Conservation (phyloP, 2,797 vertebrate species). For the Pelodytes ibericus region DNA sequence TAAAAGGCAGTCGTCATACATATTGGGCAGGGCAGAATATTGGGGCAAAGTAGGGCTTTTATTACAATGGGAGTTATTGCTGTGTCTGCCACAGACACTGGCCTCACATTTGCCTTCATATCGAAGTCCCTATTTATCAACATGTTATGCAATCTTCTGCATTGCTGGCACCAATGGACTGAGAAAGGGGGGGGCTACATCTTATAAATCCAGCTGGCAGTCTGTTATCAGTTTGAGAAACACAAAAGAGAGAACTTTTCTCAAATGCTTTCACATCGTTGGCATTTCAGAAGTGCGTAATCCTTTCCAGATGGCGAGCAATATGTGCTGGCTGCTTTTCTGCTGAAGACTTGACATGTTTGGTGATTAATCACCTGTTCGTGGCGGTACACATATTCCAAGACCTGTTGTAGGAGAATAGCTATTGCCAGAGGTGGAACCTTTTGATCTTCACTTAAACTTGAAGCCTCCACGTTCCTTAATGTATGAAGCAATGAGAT, state of each 20-base stretch:
- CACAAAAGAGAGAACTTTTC: slow-evolving; percentile 57
- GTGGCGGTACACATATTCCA: slow-evolving; percentile 38
- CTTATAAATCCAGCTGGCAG: slow-evolving; percentile 59
- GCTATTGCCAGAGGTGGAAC: neutral
- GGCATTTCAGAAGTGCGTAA: slow-evolving; percentile 65
- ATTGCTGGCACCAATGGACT: slow-evolving; percentile 8
- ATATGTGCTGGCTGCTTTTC: slow-evolving; percentile 61
- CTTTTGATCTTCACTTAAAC: slow-evolving; percentile 8
- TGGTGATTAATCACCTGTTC: slow-evolving; percentile 68
- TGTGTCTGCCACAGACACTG: no score
- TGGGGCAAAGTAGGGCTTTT: no score
- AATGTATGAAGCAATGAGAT: no score
- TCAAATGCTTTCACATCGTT: slow-evolving; percentile 56
- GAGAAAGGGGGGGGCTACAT: no score
- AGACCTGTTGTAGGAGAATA: slow-evolving; percentile 3
- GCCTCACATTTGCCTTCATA: neutral
- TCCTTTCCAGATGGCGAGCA: slow-evolving; percentile 64
- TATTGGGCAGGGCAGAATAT: no score
- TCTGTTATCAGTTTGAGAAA: slow-evolving; percentile 58
- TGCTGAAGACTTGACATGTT: slow-evolving; percentile 42
- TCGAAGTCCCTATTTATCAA: neutral
- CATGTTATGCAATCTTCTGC: slow-evolving; percentile 15
- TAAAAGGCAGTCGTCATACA: no score
- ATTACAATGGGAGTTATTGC: no score
- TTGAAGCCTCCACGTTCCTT: neutral